Base-by-base conservation (phyloP, 53 echinoderm and acorn worm species). In the Holothuria scabra region DNA sequence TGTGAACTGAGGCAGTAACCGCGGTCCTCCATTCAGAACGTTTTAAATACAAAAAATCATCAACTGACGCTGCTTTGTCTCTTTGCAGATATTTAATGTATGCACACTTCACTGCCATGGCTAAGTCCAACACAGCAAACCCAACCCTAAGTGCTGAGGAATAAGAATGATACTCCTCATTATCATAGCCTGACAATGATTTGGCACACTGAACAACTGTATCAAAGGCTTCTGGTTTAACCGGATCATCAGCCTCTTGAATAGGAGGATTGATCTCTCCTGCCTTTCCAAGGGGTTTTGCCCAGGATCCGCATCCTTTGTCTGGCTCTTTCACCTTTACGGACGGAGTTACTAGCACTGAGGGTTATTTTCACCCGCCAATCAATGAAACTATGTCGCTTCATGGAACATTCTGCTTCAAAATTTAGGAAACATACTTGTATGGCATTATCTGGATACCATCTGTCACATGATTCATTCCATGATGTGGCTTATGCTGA, bases 31-130 rank as follows among this genome's bases (percentile, higher is more conserved):
- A 90, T 49, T 90, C 90, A 24, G 60, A 72, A 24, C 66, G 26
- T 28, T 44, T 29, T 33, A 90, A 64, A 29, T 86, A 80, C n/a
- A 86, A n/a, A 59, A 90, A 90, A 21, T 86, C 90, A 86, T 90
- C 72, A 18, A 81, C 90, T 44, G 56, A 30, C 28, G 18, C 34
- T 12, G 67, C 18, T 25, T 24, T 66, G 5, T 67, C 67, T 29
- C 80, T 26, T 20, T 37, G 59, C 35, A 69, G 67, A 10, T 70
- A 30, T 19, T 60, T 70, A 9, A 90, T 72, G 66, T 61, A 75
- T 11, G 21, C 28, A 34, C 63, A 72, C 32, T 81, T 85, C 9
- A 89, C 85, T 23, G 81, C 81, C 26, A 33, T 5, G 22, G 85
- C 81, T 30, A 90, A 60, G 61, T 90, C 90, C 19, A 72, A 44